Base-by-base conservation (phyloP, 1,140 invertebrate genomes). In the Helicoverpa armigera region DNA sequence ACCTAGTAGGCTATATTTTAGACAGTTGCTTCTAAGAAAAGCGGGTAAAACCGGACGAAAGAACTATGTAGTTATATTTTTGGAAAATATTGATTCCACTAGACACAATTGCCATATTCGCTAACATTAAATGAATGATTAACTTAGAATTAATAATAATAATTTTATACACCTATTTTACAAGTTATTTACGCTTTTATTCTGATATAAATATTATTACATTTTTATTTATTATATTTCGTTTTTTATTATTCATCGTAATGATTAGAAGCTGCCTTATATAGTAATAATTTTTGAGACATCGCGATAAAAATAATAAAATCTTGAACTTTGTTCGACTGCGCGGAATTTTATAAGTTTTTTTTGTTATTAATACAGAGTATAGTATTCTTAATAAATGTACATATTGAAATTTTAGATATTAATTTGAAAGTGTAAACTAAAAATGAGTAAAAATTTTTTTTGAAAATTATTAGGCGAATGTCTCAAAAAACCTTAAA, bases 151-250 rank as follows among this genome's bases (percentile, higher is more conserved):
- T 43, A 43, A 43, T 43, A 70, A 65, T 23, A 82, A 65, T 86
- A 50, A 48, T 67, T 67, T 67, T 67, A 75, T 86, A 86, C 73
- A 83, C 61, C 82, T 88, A 85, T 43, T 43, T 43, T 83, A 86
- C 83, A 86, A 79, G 56, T 67, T 65, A 65, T 43, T 31, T 65
- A 78, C 70, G 53, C n/a, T 73, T 82, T 50, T 29, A 23, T 70
- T 53, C 7, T 69, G 83, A 77, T 83, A 85, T 85, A 88, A 88
- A 86, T 88, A 88, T 81, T 88, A 88, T 81, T 86, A 87, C 69
- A 83, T 85, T 23, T 23, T 23, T 23, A 23, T 23, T 79, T 79
- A 77, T 80, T 79, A 80, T 74, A 72, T 83, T 65, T 77, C 65
- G 14, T 58, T 81, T 65, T 65, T 76, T 72, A 82, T 80, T 82